phyloP scores from a whole-genome alignment of 2,797 vertebrate species.

The Falco rusticolus region DNA sequence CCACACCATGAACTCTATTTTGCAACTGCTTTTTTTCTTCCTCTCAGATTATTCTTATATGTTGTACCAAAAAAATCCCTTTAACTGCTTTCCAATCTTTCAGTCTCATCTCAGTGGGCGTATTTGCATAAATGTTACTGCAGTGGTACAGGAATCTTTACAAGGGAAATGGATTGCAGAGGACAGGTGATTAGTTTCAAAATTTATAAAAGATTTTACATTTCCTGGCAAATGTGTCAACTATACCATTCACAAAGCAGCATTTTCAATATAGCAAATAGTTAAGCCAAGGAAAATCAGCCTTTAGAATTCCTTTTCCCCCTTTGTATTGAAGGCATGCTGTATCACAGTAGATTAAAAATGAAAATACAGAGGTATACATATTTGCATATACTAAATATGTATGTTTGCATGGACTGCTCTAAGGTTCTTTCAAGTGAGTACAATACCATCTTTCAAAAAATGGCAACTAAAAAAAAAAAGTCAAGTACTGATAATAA shows the following conservation, averaged over 20 bases:
- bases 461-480: neutral
- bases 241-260: neutral
- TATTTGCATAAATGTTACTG: conserved; percentile 18
- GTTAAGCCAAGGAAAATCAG: neutral
- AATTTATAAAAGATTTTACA: neutral
- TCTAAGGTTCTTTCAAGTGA: neutral
- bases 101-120: neutral
- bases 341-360: neutral
- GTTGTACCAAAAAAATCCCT: neutral
- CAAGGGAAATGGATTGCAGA: neutral
- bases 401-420: neutral
- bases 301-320: neutral
- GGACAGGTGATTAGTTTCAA: neutral
- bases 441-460: neutral
- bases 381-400: neutral
- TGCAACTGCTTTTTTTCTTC: neutral
- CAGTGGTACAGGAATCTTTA: neutral
- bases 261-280: neutral
- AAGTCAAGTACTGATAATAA: neutral
- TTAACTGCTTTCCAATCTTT: neutral
- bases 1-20: neutral
- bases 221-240: neutral
- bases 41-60: neutral
- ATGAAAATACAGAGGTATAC: neutral
- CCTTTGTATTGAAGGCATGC: neutral